Conservation (phyloP, 2,797 vertebrate genomes). For the Lepidocolaptes lacrymiger region DNA sequence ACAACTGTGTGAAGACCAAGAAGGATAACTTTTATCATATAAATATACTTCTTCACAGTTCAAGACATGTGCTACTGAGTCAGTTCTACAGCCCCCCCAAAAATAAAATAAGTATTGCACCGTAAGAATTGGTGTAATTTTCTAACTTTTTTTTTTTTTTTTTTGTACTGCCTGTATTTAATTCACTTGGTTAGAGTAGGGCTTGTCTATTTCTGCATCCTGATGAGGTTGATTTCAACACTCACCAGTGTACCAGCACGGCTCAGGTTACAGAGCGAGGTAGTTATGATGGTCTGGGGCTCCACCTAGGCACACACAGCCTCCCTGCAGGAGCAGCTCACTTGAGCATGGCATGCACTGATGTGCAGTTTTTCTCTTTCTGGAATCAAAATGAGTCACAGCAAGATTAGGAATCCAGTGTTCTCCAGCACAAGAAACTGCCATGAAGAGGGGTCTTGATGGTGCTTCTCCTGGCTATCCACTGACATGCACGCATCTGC, state of each 20-base stretch:
- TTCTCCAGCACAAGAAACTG: not conserved
- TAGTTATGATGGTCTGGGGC: not conserved
- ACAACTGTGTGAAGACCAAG: not conserved
- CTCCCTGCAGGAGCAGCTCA: not conserved
- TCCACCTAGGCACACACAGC: not conserved
- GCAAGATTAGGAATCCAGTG: not conserved
- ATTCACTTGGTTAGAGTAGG: rapidly evolving
- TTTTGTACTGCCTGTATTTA: not conserved
- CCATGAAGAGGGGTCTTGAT: not conserved
- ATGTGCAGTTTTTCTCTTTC: not conserved
- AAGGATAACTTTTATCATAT: not conserved
- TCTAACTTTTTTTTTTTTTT: not conserved
- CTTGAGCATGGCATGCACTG: not conserved
- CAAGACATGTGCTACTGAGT: not conserved
- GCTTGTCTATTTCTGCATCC: not conserved
- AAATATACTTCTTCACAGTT: not conserved
- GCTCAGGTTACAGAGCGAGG: not conserved
- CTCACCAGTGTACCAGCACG: not conserved
- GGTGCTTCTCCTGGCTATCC: not conserved
- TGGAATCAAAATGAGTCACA: not conserved
- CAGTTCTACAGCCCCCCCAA: rapidly evolving
- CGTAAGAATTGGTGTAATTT: not conserved
- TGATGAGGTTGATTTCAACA: not conserved
- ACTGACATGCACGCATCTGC: not conserved
- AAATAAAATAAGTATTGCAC: rapidly evolving